Base-by-base conservation (phyloP, 2,113 vertebrate genomes). In the Xenopus borealis region DNA sequence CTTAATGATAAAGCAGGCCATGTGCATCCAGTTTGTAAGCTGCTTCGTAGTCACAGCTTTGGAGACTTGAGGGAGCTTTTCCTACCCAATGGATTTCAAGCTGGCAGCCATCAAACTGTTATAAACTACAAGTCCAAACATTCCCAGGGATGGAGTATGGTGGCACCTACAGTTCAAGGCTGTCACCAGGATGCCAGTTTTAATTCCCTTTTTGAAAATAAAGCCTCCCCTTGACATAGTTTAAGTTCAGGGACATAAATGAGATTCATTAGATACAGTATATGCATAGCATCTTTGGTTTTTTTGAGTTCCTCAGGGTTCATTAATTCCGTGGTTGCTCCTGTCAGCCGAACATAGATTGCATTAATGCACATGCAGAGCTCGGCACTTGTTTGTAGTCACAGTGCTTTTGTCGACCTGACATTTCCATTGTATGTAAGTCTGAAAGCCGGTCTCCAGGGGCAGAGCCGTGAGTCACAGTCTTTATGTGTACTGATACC, bases 301-400 rank as follows among this genome's bases (percentile, higher is more conserved):
- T 50, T 10, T 27, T 50, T 47, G 12, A 17, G 19, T 27, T 62
- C 45, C 63, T 23, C 44, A 52, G 23, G 30, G 62, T 62, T 73
- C 71, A 73, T 73, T 73, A 73, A 66, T 73, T 73, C 71, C 57
- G 18, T 44, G 52, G 62, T 66, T 66, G 71, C 50, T 66, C 33
- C 71, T 73, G 71, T 72, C 71, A 72, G 71, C 50, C 20, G 50
- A 40, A 61, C 71, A 73, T 62, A 73, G 72, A 73, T 73, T 65
- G 72, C 62, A 66, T 12, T 52, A 44, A 55, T 57, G 52, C 72
- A 45, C 20, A 66, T 18, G 20, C 62, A 7, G 52, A 23, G 62
- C 62, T 27, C 44, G 47, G 62, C n/a, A 50, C 64, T 46, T 73
- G 46, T 45, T 62, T 66, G 18, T 46, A 66, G 62, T 65, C 62